A percentile compares a stretch with the other conserved stretches of the same genome.
phyloP scores from a whole-genome alignment of 1,140 invertebrate genomes.

The Euwallacea fornicatus region DNA sequence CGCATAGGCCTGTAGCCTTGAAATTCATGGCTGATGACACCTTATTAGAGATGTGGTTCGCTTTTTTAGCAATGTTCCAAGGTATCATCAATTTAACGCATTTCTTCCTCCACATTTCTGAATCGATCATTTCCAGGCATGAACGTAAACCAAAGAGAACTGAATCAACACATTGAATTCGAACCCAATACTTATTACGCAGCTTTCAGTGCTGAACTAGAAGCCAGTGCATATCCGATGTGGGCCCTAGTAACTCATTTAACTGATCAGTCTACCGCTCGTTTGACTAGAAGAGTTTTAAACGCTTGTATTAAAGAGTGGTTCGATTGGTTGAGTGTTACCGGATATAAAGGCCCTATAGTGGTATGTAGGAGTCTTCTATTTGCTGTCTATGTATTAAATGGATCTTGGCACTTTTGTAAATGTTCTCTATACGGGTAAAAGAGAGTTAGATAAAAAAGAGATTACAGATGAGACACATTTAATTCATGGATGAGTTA shows the following conservation, averaged over 20 bases:
- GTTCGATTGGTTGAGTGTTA: constrained; percentile 83
- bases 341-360: constrained; percentile 71
- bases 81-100: constrained; percentile 48
- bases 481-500: no score
- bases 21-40: constrained; percentile 85
- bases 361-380: constrained; percentile 58
- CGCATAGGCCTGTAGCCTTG: constrained; percentile 85
- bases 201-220: constrained; percentile 93
- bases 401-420: no score
- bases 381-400: no score
- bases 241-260: constrained; percentile 93
- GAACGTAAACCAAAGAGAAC: constrained; percentile 92
- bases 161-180: constrained; percentile 92
- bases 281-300: constrained; percentile 74
- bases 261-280: constrained; percentile 68
- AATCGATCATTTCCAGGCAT: constrained; percentile 64
- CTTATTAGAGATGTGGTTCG: constrained; percentile 92
- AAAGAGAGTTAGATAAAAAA: no score
- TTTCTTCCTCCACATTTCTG: not conserved
- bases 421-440: no score
- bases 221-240: constrained; percentile 95
- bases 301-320: constrained; percentile 73
- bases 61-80: constrained; percentile 92
- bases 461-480: no score
- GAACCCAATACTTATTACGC: constrained; percentile 96